Base-by-base conservation (phyloP, 2,113 vertebrate species). In the Lynx canadensis region DNA sequence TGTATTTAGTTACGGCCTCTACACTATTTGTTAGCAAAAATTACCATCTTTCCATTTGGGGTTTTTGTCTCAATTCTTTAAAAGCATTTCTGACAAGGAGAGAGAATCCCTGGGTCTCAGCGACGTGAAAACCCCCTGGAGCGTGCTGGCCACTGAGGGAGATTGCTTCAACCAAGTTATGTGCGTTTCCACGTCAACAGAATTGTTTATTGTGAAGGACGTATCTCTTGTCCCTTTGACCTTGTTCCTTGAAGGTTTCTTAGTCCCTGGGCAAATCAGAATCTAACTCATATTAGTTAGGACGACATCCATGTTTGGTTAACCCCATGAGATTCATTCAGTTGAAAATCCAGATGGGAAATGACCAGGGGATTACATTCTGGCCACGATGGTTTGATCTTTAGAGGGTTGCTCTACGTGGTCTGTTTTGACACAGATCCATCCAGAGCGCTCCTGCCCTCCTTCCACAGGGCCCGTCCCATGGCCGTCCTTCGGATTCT, bases 1-100 rank as follows among this genome's bases (percentile, higher is more conserved):
- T 97, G 93, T 98, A 98, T 98, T 98, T 98, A 98, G 98, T 98
- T 57, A 4, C 87, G 96, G 98, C 98, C 98, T 98, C 97, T 98
- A 98, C 98, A 98, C 96, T 98, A 98, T 98, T 94, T 98, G 97
- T 98, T 98, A 98, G 98, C 96, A 97, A 98, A 98, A 97, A 92
- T 48, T 71, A 94, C 93, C 52, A 94, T 97, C 98, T 63, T 97
- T 98, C 87, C 84, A 71, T 97, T 97, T 98, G 94, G 95, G 82
- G 96, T 97, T 68, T 86, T 95, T 98, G 96, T 95, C 82, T 97
- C 97, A 89, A 87, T 96, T 89, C 95, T 98, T 94, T 91, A 96
- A 96, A 98, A 98, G 96, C 2, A 36, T 97, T 96, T 96, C 96
- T 92, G 95, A 81, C 65, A 97, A 95, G 65, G n/a, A 91, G 66